A percentile compares a stretch with the other conserved stretches of the same genome.
Conservation (phyloP, 2,888 invertebrate genomes). For the Diaperis boleti region DNA sequence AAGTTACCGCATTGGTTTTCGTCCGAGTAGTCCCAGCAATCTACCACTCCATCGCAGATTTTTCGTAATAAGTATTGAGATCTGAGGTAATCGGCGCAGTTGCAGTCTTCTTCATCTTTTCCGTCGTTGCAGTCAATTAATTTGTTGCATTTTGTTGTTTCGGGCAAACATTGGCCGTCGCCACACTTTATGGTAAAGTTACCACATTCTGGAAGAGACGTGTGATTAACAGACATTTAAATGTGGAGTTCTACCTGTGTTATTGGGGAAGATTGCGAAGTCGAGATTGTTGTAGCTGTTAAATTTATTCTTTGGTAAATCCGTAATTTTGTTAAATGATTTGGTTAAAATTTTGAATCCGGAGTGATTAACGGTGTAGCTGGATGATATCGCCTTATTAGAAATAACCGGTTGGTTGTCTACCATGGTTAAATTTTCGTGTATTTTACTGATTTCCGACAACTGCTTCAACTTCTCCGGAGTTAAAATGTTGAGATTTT, state of each 20-base stretch:
- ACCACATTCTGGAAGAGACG: conserved; percentile 46
- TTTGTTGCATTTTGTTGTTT: conserved; percentile 78
- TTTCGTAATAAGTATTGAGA: conserved; percentile 78
- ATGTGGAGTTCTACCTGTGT: conserved; percentile 40
- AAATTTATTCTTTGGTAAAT: conserved; percentile 61
- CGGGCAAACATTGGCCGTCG: conserved; percentile 75
- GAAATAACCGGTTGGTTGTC: conserved; percentile 70
- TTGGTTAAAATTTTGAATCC: conserved; percentile 77
- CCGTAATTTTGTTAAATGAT: conserved; percentile 71
- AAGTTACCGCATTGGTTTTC: conserved; percentile 79
- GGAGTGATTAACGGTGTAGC: conserved; percentile 73
- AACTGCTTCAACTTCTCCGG: conserved; percentile 67
- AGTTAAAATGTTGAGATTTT: conserved; percentile 51
- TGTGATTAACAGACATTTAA: too few species aligned
- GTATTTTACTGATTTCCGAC: conserved; percentile 71
- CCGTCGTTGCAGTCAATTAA: conserved; percentile 78
- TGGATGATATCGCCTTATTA: conserved; percentile 73
- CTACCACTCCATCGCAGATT: conserved; percentile 83
- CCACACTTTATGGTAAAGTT: conserved; percentile 69
- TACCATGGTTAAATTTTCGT: conserved; percentile 67
- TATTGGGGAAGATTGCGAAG: conserved; percentile 30
- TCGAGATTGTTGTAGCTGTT: conserved; percentile 33
- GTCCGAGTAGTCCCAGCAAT: conserved; percentile 85
- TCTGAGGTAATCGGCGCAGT: conserved; percentile 80
- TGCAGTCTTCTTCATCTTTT: conserved; percentile 79